phyloP scores from a whole-genome alignment of 2,888 invertebrate species.

The Drosophila colorata region DNA sequence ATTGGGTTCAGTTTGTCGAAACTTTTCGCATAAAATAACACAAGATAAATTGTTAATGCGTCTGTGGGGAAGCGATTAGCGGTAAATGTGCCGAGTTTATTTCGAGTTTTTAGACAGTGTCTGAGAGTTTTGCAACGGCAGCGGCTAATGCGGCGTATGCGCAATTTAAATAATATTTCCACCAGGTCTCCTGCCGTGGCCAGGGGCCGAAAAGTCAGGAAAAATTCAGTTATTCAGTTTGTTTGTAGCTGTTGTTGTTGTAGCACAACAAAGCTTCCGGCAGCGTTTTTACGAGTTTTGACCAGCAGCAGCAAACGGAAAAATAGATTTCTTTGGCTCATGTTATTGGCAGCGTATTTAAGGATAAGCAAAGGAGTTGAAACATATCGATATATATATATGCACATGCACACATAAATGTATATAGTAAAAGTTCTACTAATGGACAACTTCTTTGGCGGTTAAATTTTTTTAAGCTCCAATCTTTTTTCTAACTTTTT shows the following conservation, averaged over 20 bases:
- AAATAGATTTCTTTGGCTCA: slow-evolving; percentile 4
- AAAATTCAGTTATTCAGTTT: slow-evolving; percentile 21
- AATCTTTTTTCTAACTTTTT: neutral
- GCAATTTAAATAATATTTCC: slow-evolving; percentile 66
- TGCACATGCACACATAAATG: neutral
- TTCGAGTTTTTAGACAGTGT: slow-evolving; percentile 52
- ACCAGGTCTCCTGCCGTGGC: slow-evolving; percentile 14
- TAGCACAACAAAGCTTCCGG: slow-evolving; percentile 35
- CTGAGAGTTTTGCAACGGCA: slow-evolving; percentile 22
- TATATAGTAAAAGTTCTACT: neutral
- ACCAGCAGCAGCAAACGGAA: slow-evolving; percentile 25
- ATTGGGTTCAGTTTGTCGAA: slow-evolving; percentile 37
- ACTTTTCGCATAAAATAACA: slow-evolving; percentile 80
- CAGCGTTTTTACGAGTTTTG: slow-evolving; percentile 10
- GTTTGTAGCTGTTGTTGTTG: neutral
- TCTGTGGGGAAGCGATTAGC: slow-evolving; percentile 82
- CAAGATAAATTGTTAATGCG: slow-evolving; percentile 83
- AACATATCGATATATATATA: neutral
- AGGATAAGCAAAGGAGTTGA: slow-evolving; percentile 8
- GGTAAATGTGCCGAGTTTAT: slow-evolving; percentile 79
- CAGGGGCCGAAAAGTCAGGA: neutral
- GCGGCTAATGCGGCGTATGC: slow-evolving; percentile 51
- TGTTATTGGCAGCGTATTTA: slow-evolving; percentile 30
- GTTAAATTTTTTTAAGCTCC: neutral
- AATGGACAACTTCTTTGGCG: neutral